Base-by-base conservation (phyloP, 2,113 vertebrate species). In the Daphoenositta chrysoptera region DNA sequence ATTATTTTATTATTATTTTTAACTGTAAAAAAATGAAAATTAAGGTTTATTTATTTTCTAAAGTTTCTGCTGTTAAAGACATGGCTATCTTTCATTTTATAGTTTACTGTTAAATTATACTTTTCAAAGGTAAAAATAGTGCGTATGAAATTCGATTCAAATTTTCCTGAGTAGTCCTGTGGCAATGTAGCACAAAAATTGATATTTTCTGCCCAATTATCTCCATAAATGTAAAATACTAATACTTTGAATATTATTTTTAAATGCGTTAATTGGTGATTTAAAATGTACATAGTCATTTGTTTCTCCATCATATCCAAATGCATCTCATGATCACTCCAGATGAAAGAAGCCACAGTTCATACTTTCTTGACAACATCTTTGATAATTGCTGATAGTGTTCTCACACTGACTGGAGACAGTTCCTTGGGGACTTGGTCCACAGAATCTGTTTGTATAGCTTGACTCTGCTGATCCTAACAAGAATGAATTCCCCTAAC, bases 341-440 rank as follows among this genome's bases (percentile, higher is more conserved):
- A 95, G 92, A 94, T 13, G 22, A 51, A 95, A 94, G 85, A 97
- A 97, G 91, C 73, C 93, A 97, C 69, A 95, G 87, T 98, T 98
- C 96, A 94, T 77, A 68, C 98, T 98, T 98, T 98, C 97, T 97
- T 97, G 93, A 98, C 96, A 97, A 92, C 69, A 89, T 92, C 95
- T 98, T 98, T 98, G 97, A 98, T 98, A 98, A 98, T 97, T 87
- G 40, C 77, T 97, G 97, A 96, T 98, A 98, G 95, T 13, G 8
- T 94, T 97, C 70, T 94, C 51, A 77, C 87, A 86, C 87, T 97
- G 61, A 21, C 44, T 64, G 71, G 35, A 65, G n/a, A 83, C 31
- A 17, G 28, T 58, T 98, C 97, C 97, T 47, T 51, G 73, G 97
- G 97, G 96, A 90, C 40, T 98, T 71, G 63, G 75, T 97, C 97